Base-by-base conservation (phyloP, 2,113 vertebrate genomes). In the Aplodontia rufa region DNA sequence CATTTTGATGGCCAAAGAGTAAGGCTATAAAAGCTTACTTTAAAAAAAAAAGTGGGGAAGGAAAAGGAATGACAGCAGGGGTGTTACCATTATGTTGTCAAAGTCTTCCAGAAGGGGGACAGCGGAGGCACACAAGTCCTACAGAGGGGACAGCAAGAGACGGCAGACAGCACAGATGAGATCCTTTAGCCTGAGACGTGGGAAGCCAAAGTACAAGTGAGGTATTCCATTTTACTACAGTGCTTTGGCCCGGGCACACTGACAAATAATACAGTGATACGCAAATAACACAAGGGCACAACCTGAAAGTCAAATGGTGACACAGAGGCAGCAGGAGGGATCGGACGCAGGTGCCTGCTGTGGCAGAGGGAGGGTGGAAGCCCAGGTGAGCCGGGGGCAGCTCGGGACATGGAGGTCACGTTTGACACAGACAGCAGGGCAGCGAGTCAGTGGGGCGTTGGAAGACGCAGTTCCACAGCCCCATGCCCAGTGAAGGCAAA, bases 61-160 rank as follows among this genome's bases (percentile, higher is more conserved):
- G 30, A 93, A 90, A 88, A 89, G 92, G 40, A 75, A 95, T n/a
- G 17, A 53, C 80, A 88, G 96, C 91, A 82, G 92, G 96, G 93
- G 32, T 74, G 97, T 98, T 98, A 98, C 98, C 98, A 97, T 98
- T 88, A 97, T 66, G 98, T 96, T 98, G 98, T 98, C 98, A 98
- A 97, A 98, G 98, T 97, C 98, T 95, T 98, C 97, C 94, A 97
- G 98, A 96, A 98, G 97, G 96, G 97, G 79, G 42, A 97, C 96
- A 40, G 97, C 98, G 96, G 97, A 87, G 96, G 91, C 96, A 98
- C 97, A 98, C 94, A 98, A 96, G 96, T 98, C 98, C 98, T 98
- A 93, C 55, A 92, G 97, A 96, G 97, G 98, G 97, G 93, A 97
- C 92, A 97, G 97, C 89, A 10, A 98, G 97, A 98, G 92, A 97